Conservation (phyloP, 2,113 vertebrate species). For the Mustela lutreola region DNA sequence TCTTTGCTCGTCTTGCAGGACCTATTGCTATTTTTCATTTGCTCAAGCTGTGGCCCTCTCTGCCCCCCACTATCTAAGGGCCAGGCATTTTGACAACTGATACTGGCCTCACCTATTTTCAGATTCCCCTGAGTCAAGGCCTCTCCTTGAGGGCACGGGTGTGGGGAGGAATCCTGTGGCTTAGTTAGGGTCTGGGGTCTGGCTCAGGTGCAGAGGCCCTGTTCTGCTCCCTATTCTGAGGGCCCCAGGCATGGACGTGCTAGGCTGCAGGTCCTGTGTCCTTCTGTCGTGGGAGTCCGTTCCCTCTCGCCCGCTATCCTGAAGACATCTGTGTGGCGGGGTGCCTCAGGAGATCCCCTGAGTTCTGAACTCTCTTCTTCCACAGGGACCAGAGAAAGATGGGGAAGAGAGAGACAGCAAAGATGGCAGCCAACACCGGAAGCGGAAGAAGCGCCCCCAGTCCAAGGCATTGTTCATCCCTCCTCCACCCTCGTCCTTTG, state of each 20-base stretch:
- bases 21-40: neutral
- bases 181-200: fast-evolving
- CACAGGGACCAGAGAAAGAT: constrained; percentile 71
- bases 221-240: neutral
- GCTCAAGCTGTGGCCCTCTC: neutral
- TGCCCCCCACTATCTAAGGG: too few species aligned
- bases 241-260: fast-evolving
- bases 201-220: neutral
- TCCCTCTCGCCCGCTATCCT: fast-evolving
- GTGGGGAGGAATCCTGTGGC: neutral
- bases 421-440: constrained; percentile 61
- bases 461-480: constrained; percentile 76
- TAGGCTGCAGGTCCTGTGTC: fast-evolving
- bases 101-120: neutral
- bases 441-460: constrained; percentile 72
- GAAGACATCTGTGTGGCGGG: neutral
- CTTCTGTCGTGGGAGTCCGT: neutral
- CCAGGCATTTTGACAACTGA: neutral
- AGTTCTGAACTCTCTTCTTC: neutral
- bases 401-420: constrained; percentile 52
- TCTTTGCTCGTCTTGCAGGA: neutral
- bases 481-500: neutral
- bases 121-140: neutral
- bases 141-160: neutral
- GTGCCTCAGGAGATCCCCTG: neutral